Conservation (phyloP, 2,888 invertebrate species). For the Tenodera sinensis region DNA sequence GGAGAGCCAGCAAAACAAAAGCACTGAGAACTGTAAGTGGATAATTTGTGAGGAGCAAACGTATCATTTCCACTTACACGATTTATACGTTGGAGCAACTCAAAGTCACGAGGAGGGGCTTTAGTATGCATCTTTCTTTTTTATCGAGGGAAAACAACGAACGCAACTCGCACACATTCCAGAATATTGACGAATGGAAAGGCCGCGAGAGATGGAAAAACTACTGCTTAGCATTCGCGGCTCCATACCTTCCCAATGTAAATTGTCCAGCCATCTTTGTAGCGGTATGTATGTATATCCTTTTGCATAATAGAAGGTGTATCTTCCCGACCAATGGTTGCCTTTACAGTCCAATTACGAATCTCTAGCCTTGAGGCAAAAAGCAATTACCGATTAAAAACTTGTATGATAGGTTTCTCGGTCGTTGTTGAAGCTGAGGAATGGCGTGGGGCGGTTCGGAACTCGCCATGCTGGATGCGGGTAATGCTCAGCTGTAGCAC, state of each 20-base stretch:
- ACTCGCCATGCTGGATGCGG: slow-evolving; percentile 4
- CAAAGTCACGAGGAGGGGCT: background rate
- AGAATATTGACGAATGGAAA: slow-evolving; percentile 8
- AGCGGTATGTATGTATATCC: background rate
- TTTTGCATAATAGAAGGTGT: background rate
- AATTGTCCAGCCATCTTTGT: slow-evolving; percentile 18
- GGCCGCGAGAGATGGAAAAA: background rate
- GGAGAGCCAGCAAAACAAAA: background rate
- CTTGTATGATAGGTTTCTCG: slow-evolving; percentile 21
- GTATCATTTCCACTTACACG: background rate
- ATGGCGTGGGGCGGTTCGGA: background rate
- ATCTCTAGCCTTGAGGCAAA: slow-evolving; percentile 22
- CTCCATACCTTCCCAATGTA: background rate
- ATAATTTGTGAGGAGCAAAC: background rate
- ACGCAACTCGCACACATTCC: background rate
- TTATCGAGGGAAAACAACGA: background rate
- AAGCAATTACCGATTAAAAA: slow-evolving; percentile 25
- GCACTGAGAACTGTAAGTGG: background rate
- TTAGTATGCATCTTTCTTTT: background rate
- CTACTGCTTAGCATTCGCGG: background rate
- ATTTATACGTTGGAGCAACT: background rate
- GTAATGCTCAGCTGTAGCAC: background rate
- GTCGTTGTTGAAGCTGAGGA: background rate
- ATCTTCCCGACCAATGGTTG: slow-evolving; percentile 24
- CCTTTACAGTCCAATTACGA: slow-evolving; percentile 22